Base-by-base conservation (phyloP, 2,797 vertebrate species). In the Urophycis tenuis region DNA sequence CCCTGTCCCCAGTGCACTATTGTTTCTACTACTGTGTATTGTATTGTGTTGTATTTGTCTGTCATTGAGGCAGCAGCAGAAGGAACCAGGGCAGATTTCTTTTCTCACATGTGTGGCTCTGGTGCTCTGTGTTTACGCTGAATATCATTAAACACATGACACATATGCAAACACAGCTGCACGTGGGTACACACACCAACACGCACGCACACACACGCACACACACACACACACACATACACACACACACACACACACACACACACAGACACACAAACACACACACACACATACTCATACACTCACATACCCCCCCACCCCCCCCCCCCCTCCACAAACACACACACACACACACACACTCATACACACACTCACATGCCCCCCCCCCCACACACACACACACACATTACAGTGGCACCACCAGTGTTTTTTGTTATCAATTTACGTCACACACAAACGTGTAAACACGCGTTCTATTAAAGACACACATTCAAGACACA, bases 131-230 rank as follows among this genome's bases (percentile, higher is more conserved):
- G 69, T 71, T 33, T 17, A 71, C 69, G 22, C 67, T 22, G 31
- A 31, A 71, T 71, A 19, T 22, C 5, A 71, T 31, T 33, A 71
- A 31, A 33, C 30, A 71, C 14, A 71, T 31, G 32, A 33, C 29
- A 33, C 69, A 31, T 30, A 70, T 71, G 32, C 14, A 73, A 77
- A 45, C 69, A 75, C 14, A 36, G 60, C 60, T 19, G 67, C 60
- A 36, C 60, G 75, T 9, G 14, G 8, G 72, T 45, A 35, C 33
- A 75, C 9, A n/a, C 36, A 60, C 25, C 77, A 32, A 71, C 31
- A 45, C 74, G 41, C 19, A 77, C 71, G 33, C 45, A 77, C 69
- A 72, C 53, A 60, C 53, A n/a, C 17, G 4, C 6, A 60, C 6
- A 22, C 1, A n/a, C 22, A 60, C 5, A 60, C 49, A n/a, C 22